phyloP scores from a whole-genome alignment of 2,888 invertebrate species.

The Cepaea hortensis region DNA sequence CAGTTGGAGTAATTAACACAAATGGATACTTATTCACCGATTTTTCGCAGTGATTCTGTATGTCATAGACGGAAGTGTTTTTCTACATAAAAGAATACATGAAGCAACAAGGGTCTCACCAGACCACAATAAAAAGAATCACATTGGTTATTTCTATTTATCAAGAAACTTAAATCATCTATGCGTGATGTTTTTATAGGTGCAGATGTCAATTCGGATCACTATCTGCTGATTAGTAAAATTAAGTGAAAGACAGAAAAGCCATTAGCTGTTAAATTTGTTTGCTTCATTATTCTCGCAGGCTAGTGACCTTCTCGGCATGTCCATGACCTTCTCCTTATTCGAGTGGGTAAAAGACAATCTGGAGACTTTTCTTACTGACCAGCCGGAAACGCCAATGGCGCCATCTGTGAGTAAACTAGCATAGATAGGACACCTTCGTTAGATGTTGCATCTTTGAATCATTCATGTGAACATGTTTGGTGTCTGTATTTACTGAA shows the following conservation, averaged over 20 bases:
- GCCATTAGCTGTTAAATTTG: slow-evolving; percentile 48
- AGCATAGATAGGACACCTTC: not conserved
- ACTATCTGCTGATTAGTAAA: too few species aligned
- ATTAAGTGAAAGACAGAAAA: slow-evolving; percentile 22
- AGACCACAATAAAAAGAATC: too few species aligned
- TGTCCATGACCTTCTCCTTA: slow-evolving; percentile 95
- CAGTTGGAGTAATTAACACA: too few species aligned
- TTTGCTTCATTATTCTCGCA: slow-evolving; percentile 53
- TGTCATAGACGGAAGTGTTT: too few species aligned
- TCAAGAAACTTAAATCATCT: too few species aligned
- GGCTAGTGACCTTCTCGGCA: slow-evolving; percentile 89
- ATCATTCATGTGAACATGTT: not conserved
- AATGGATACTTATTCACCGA: too few species aligned
- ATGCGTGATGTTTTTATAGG: too few species aligned
- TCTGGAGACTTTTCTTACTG: slow-evolving; percentile 81
- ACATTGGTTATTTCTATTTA: too few species aligned
- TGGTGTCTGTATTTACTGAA: not conserved
- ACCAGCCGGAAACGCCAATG: slow-evolving; percentile 81
- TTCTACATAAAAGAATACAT: too few species aligned
- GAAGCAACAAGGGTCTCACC: too few species aligned
- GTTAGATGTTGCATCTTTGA: not conserved
- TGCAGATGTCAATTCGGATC: too few species aligned
- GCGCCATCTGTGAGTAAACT: not conserved
- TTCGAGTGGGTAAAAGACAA: slow-evolving; percentile 94
- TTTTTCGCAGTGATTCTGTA: too few species aligned